Base-by-base conservation (phyloP, 1,140 invertebrate species). In the Eumaeus atala region DNA sequence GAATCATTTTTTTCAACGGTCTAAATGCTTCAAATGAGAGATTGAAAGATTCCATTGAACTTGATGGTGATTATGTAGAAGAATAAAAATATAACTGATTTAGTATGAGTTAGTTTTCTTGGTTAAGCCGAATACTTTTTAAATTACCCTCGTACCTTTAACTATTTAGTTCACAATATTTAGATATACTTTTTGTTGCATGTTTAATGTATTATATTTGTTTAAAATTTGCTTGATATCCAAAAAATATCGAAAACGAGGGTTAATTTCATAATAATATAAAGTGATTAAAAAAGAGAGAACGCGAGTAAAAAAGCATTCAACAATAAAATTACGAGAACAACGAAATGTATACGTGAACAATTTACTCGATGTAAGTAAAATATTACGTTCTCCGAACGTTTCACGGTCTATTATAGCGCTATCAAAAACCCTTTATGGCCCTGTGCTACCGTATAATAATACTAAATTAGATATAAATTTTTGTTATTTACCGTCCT, bases 351-450 rank as follows among this genome's bases (percentile, higher is more conserved):
- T 28, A 16, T 44, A 44, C 40, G 40, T 9, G 40, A 44, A 44
- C 14, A 44, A 44, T 14, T 44, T 44, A 44, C 40, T 16, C 40
- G 40, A 44, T 44, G 9, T 44, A 44, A 7, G 40, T 14, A 14
- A 44, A 44, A 44, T 44, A 44, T 44, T 44, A 9, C 16, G 8
- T 16, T 44, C 40, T 14, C 16, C 6, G 40, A 44, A 16, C 3
- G 1, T 44, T 44, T 44, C 40, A 16, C 40, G 16, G 6, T n/a
- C 35, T 37, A 44, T 44, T 44, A 44, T 17, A 16, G 40, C 40
- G 21, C 40, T 44, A 44, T 44, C 40, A 44, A 44, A 44, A 44
- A 44, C 40, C 40, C 14, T 44, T 44, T 44, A 44, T 16, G 14
- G 40, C 40, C 17, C 17, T 44, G 17, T 44, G 40, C 9, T 44